phyloP scores from a whole-genome alignment of 92 coral and sea anemone genomes.

The Metridium senile region DNA sequence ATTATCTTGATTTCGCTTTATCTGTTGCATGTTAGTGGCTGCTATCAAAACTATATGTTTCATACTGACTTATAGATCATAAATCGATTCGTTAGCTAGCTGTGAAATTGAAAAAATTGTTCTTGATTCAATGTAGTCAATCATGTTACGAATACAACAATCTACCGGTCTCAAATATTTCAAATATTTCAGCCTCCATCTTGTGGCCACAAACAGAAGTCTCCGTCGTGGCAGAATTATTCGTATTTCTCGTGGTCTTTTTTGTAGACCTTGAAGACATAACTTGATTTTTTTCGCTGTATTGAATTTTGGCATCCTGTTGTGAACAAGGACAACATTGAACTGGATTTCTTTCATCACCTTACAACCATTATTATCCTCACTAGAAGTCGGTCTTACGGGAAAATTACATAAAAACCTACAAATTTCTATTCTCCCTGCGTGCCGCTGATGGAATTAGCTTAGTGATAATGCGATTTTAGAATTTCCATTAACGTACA shows the following conservation, averaged over 20 bases:
- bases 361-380: neutral
- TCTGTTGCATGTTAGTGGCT: conserved; percentile 21
- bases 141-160: neutral
- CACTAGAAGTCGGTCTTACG: neutral
- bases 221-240: neutral
- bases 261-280: neutral
- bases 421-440: neutral
- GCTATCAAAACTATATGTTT: conserved; percentile 4
- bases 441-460: neutral
- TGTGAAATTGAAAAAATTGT: conserved; percentile 9
- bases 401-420: neutral
- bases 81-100: neutral
- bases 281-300: neutral
- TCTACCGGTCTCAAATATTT: conserved; percentile 39
- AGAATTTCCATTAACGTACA: neutral
- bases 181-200: conserved; percentile 44
- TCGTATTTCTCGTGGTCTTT: neutral
- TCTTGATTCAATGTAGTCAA: neutral
- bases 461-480: neutral
- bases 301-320: conserved; percentile 11
- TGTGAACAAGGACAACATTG: neutral
- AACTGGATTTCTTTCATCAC: neutral
- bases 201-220: neutral
- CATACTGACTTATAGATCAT: neutral
- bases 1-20: conserved; percentile 18